Evolutionary conservation across 2,113 vertebrate genomes (phyloP).

Genomic region (Trochalopteron elliotii): DNA sequence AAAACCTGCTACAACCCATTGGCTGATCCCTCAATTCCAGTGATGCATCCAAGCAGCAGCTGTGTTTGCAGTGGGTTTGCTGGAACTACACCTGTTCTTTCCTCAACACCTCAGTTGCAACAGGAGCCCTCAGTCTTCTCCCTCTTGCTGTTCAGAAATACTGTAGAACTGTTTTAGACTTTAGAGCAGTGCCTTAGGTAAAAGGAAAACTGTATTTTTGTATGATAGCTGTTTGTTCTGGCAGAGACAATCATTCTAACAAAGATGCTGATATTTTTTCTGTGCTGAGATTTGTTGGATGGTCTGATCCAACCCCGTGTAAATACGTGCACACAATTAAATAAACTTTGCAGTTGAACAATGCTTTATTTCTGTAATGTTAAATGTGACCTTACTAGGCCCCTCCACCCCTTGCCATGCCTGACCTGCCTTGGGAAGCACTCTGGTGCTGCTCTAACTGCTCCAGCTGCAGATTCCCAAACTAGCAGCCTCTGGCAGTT

Average conservation of each 20-base stretch:
- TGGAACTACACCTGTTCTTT: not conserved
- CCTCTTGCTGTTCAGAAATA: conserved; percentile 25
- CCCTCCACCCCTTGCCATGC: not conserved
- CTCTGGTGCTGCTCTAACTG: not conserved
- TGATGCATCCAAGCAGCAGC: not conserved
- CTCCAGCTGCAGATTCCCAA: not conserved
- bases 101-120: not conserved
- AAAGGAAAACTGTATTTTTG: conserved; percentile 76
- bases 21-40: not conserved
- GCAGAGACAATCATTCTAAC: conserved; percentile 87
- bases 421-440: not conserved
- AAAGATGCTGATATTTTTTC: conserved; percentile 50
- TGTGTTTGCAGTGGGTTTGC: not conserved
- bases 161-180: conserved; percentile 64
- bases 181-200: conserved; percentile 87
- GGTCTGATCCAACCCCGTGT: conserved; percentile 77
- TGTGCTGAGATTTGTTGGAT: conserved; percentile 68
- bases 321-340: conserved; percentile 81
- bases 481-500: not conserved
- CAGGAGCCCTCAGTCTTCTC: not conserved
- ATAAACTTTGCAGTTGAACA: conserved; percentile 87
- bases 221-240: conserved; percentile 74
- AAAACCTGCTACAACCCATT: not conserved
- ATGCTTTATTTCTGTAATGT: conserved; percentile 29
- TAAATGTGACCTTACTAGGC: not conserved